A percentile compares a stretch with the other conserved stretches of the same genome.
Conservation (phyloP, 2,888 invertebrate genomes). For the Keiferia lycopersicella region DNA sequence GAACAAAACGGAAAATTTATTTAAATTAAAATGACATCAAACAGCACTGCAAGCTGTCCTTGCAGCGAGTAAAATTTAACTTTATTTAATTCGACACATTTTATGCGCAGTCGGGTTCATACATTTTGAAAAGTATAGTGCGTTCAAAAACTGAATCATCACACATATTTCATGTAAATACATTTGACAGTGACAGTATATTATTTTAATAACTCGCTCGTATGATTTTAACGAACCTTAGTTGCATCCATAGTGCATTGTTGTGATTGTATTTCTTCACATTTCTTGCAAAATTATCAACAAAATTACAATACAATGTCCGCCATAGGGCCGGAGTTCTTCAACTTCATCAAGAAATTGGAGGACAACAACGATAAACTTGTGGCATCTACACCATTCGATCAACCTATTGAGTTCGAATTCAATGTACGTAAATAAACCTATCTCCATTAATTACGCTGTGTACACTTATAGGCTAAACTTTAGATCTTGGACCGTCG, state of each 20-base stretch:
- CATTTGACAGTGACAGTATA: background rate
- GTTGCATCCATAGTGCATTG: background rate
- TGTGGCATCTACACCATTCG: constrained; percentile 49
- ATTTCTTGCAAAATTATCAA: background rate
- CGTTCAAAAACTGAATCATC: background rate
- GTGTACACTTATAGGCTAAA: no score
- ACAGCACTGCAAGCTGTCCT: no score
- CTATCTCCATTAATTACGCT: background rate
- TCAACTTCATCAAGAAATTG: constrained; percentile 65
- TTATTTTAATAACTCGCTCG: background rate
- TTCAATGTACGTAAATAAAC: constrained; percentile 57
- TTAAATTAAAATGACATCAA: no score
- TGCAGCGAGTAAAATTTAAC: no score
- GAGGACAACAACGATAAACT: constrained; percentile 73
- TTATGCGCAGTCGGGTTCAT: no score
- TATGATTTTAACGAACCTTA: background rate
- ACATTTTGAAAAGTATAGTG: background rate
- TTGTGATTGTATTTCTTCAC: background rate
- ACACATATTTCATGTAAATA: background rate
- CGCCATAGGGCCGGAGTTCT: constrained; percentile 65
- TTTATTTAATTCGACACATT: no score
- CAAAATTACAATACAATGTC: constrained; percentile 53
- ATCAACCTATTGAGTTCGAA: constrained; percentile 67
- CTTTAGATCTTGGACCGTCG: no score
- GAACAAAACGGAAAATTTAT: no score